phyloP scores from a whole-genome alignment of 2,113 vertebrate genomes.

The Poeciliopsis turrubarensis region DNA sequence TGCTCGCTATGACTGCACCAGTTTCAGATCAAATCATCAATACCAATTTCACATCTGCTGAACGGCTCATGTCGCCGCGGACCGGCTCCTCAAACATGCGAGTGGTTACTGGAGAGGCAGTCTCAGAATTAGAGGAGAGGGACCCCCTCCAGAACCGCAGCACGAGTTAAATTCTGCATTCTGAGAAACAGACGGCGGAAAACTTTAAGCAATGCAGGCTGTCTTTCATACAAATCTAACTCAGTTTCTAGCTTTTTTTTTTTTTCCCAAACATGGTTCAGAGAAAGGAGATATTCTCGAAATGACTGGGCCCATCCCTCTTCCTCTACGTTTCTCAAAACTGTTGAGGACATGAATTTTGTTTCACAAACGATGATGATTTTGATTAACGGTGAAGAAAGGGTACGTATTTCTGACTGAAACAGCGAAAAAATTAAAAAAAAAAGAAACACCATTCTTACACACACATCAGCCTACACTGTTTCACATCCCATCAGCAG shows the following conservation, averaged over 20 bases:
- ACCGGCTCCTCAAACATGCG: neutral
- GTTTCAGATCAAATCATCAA: conserved; percentile 49
- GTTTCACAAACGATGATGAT: conserved; percentile 22
- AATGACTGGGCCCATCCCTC: neutral
- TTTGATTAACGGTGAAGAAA: neutral
- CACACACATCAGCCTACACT: neutral
- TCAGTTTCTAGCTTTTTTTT: neutral
- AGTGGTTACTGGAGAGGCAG: neutral
- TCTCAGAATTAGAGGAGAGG: neutral
- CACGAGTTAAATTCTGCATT: conserved; percentile 33
- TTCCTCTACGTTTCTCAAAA: conserved; percentile 22
- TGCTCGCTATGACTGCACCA: conserved; percentile 39
- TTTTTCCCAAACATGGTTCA: neutral
- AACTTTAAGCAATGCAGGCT: neutral
- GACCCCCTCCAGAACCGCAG: conserved; percentile 45
- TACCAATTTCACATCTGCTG: conserved; percentile 26
- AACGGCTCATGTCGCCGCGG: neutral
- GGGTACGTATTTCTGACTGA: conserved; percentile 10
- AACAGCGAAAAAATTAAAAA: neutral
- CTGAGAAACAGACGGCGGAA: conserved; percentile 15
- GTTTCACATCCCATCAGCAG: conserved; percentile 10
- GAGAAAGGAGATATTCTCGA: neutral
- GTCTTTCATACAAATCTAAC: neutral
- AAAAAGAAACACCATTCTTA: neutral
- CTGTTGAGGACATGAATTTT: conserved; percentile 24